Evolutionary conservation across 2,888 invertebrate genomes (phyloP), one percentile per base, ranked within the genome.

Genomic region (Agriopis aurantiaria): DNA sequence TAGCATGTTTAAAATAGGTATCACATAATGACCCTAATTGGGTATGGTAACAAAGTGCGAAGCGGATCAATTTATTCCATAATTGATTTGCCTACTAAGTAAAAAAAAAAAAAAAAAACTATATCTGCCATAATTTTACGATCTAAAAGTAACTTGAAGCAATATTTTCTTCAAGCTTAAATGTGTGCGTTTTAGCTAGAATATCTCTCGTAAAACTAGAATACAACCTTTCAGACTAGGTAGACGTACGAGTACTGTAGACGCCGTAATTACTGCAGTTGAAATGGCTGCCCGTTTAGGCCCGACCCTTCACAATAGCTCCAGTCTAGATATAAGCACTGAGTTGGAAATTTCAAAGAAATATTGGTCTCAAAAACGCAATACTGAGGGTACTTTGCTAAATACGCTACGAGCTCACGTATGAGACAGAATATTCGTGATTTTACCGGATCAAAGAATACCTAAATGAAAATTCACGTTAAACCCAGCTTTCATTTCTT

Each of bases 261-360:
- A 49, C 61, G 68, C 49, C 49, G 72, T 73, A 76, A 76, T 75
- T 72, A 72, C 75, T 69, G 64, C 64, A 65, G 68, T 73, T 65
- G 65, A 65, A 75, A 75, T 75, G 73, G 73, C 70, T 61, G 69
- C 70, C 63, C 68, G 67, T 57, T 72, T 72, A 68, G 65, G 62
- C 71, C 55, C 65, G 46, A 65, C 61, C 68, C 65, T 71, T 71
- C 45, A 71, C 71, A 71, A 71, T 71, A 58, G 63, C 62, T 33
- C 49, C 55, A 57, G 69, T 40, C 65, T 69, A 65, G 57, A 48
- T 49, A 59, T 49, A 63, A 48, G 45, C 14, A 8, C 10, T 7
- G 45, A 46, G 58, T 14, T 17, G 8, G 23, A 8, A 58, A 48
- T 0, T 5, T 23, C 33, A 33, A 23, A 58, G 58, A 58, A 46